Evolutionary conservation across 2,888 invertebrate genomes (phyloP), one percentile per base, ranked within the genome.

Genomic region (Catocala fraxini): DNA sequence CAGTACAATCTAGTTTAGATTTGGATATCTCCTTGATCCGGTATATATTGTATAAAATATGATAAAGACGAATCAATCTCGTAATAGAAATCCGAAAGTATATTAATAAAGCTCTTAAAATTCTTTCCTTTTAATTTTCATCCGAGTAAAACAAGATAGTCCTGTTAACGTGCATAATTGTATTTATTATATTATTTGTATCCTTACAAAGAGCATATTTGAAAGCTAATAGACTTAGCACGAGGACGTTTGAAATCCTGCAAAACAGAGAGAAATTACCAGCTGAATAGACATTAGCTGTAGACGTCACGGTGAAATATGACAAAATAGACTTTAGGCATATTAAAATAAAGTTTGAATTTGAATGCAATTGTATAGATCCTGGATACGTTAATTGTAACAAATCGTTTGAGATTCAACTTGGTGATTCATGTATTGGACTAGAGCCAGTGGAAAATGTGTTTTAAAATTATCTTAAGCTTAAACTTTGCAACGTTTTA

Each of bases 341-440:
- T n/a, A 3, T 35, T 33, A 6, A 6, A 10, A 51, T 67, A 81
- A 68, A 66, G 74, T 70, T 62, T 49, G 58, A 67, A 56, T 57
- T 67, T 39, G 42, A 74, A 67, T 71, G 59, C 59, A 58, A 51
- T 46, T 15, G 11, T 51, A 69, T 9, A 63, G 41, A 61, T 55
- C 51, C 60, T 65, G 55, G 63, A 76, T 80, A 81, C 79, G 79
- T 83, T 86, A 86, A 87, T 86, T 87, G 82, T 85, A 82, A 84
- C 85, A 83, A 85, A 85, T 84, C 73, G 82, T 79, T 75, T 69
- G 62, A 75, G 80, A 80, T 74, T 72, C 77, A 80, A 82, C 71
- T 80, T 73, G 68, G 84, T 87, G 87, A 88, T 85, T 86, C 86
- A 86, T 83, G 71, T 60, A 69, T 82, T 87, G 88, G 87, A 85